Conservation (phyloP, 2,113 vertebrate genomes). For the Piprites chloris region DNA sequence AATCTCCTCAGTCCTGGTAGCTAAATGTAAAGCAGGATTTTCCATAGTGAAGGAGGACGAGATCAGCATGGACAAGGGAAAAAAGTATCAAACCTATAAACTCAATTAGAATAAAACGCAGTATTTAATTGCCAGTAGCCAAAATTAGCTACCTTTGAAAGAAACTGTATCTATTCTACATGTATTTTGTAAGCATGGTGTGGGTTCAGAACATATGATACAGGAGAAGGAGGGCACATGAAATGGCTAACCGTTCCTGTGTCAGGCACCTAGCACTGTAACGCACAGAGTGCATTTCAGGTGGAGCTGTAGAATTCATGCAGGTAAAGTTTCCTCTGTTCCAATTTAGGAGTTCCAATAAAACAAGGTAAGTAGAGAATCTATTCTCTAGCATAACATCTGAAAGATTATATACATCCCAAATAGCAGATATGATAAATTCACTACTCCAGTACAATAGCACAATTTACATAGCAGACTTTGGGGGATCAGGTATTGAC, state of each 20-base stretch:
- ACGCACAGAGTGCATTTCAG: neutral
- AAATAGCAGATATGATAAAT: neutral
- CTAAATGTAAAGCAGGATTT: constrained; percentile 10
- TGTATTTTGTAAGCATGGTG: neutral
- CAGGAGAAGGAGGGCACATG: neutral
- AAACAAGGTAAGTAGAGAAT: neutral
- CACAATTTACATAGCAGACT: rapidly evolving
- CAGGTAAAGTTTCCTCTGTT: neutral
- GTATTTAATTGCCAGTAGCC: neutral
- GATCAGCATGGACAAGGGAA: neutral
- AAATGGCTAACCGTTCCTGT: neutral
- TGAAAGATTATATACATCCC: neutral
- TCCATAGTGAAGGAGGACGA: neutral
- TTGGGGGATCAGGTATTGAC: neutral
- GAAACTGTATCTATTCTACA: neutral
- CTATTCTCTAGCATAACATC: neutral
- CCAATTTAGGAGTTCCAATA: neutral
- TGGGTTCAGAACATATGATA: neutral
- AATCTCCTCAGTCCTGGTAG: neutral
- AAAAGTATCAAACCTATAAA: neutral
- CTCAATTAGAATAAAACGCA: neutral
- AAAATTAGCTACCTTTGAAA: neutral
- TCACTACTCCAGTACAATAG: neutral
- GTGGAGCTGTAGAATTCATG: neutral
- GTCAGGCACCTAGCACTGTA: neutral